Evolutionary conservation across 2,113 vertebrate species (phyloP), one percentile per base, ranked within the genome.

Genomic region (Empidonax alnorum): DNA sequence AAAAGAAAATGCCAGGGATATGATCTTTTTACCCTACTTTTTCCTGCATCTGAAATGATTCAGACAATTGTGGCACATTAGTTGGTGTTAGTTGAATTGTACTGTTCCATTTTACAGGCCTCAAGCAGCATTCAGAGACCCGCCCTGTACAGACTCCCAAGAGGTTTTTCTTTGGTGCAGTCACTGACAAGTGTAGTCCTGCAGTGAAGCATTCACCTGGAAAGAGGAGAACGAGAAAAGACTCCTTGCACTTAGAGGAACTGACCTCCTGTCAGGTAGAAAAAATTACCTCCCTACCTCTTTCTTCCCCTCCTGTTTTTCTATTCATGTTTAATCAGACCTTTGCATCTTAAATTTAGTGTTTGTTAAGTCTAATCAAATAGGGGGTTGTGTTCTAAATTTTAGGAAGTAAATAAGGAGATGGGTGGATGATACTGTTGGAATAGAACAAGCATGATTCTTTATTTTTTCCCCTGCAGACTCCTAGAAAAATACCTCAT

Each of bases 131-230:
- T 52, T 80, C 97, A 52, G 84, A 97, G 37, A 62, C 90, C 6
- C 95, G 93, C 80, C 47, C 73, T 5, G 94, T 98, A 33, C 98
- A 63, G 28, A 99, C 99, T 88, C 99, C 99, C 28, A 98, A 98
- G 96, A 98, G 97, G 21, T 98, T 99, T 87, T 98, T 99, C 66
- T 99, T 99, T 74, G 99, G 99, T n/a, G 99, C 98, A 8, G 95
- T 98, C 24, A 91, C 67, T 63, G 96, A 92, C 21, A 12, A 15
- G 3, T 44, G 44, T 79, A 97, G 96, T 52, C 98, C 99, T 39
- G 84, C 84, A 59, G 96, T 79, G 61, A 97, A 95, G 35, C 77
- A 14, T 65, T 95, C 94, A 18, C 59, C 39, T 81, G 77, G 39
- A 72, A 92, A 53, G 72, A 96, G 87, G 37, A 93, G 88, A 81